These are phyloP conservation scores for Hiodon tergisus DNA, from an alignment of 2,113 vertebrate species.

Conservation along the genomic window DNA sequence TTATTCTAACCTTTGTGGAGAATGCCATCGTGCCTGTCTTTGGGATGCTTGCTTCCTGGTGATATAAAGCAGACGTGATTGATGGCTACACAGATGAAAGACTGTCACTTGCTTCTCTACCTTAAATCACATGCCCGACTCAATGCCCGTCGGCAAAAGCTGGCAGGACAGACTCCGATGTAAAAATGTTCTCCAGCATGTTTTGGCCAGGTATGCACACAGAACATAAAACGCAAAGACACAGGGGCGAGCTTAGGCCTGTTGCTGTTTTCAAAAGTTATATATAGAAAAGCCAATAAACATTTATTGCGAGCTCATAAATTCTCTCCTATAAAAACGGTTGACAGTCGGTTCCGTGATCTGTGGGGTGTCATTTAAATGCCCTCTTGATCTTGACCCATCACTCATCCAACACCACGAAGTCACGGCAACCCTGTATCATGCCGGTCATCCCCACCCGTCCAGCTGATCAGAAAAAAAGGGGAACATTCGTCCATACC, in stretches of 20 bases:
- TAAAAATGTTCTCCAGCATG: constrained; percentile 50
- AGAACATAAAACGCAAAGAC: constrained; percentile 59
- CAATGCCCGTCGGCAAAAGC: constrained; percentile 40
- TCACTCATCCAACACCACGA: constrained; percentile 45
- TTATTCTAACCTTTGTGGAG: constrained; percentile 17
- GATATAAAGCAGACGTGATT: constrained; percentile 66
- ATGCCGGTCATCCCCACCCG: constrained; percentile 34
- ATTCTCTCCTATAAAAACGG: constrained; percentile 60
- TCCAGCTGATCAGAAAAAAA: constrained; percentile 27
- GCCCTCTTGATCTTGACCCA: constrained; percentile 49
- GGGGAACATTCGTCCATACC: constrained; percentile 10
- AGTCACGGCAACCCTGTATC: constrained; percentile 38
- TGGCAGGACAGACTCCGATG: constrained; percentile 35
- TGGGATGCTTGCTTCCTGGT: constrained; percentile 50
- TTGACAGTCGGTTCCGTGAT: constrained; percentile 63
- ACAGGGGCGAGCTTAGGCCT: constrained; percentile 47
- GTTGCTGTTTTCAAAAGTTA: constrained; percentile 60
- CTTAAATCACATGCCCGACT: constrained; percentile 62
- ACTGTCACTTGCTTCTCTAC: constrained; percentile 63
- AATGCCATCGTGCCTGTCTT: constrained; percentile 27
- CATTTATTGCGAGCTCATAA: constrained; percentile 63
- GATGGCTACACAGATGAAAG: constrained; percentile 69
- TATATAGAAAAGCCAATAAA: constrained; percentile 74
- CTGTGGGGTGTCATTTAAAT: constrained; percentile 59
- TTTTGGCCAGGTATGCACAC: constrained; percentile 45